These are phyloP conservation scores for Morpho achilles DNA, from an alignment of 2,888 invertebrate species.

Conservation along the genomic window DNA sequence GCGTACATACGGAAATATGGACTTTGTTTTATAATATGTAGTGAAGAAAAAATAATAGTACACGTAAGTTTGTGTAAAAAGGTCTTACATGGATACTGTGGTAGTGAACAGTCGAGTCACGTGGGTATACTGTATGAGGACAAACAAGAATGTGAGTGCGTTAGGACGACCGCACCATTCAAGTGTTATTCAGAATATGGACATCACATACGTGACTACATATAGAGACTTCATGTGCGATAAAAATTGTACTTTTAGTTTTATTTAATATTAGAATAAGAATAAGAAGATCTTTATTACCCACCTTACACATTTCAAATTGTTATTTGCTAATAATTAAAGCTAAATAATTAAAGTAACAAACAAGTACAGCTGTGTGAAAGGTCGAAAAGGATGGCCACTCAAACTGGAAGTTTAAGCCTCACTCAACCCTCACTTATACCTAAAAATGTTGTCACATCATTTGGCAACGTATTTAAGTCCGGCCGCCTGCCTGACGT, in stretches of 20 bases:
- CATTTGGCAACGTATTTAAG: too few species aligned
- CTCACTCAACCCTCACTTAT: too few species aligned
- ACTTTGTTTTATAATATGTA: background rate
- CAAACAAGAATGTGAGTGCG: slow-evolving; percentile 55
- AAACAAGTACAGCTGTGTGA: too few species aligned
- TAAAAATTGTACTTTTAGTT: slow-evolving; percentile 10
- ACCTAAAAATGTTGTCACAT: too few species aligned
- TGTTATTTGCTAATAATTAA: too few species aligned
- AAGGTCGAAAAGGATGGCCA: too few species aligned
- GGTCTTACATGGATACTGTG: slow-evolving; percentile 14
- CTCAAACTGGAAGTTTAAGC: too few species aligned
- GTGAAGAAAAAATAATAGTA: slow-evolving; percentile 2
- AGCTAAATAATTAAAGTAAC: too few species aligned
- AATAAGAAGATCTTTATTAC: too few species aligned
- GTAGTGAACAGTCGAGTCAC: slow-evolving; percentile 52
- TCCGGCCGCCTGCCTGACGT: too few species aligned
- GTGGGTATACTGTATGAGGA: slow-evolving; percentile 42
- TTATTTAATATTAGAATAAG: background rate
- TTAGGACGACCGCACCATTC: slow-evolving; percentile 51
- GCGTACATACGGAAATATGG: too few species aligned
- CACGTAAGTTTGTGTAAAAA: slow-evolving; percentile 18
- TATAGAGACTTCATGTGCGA: slow-evolving; percentile 41
- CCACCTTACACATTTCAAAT: too few species aligned
- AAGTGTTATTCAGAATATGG: slow-evolving; percentile 74
- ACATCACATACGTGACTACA: slow-evolving; percentile 53